These are phyloP conservation scores for Creontiades dilutus DNA, from an alignment of 2,888 invertebrate species.

Conservation along the genomic window DNA sequence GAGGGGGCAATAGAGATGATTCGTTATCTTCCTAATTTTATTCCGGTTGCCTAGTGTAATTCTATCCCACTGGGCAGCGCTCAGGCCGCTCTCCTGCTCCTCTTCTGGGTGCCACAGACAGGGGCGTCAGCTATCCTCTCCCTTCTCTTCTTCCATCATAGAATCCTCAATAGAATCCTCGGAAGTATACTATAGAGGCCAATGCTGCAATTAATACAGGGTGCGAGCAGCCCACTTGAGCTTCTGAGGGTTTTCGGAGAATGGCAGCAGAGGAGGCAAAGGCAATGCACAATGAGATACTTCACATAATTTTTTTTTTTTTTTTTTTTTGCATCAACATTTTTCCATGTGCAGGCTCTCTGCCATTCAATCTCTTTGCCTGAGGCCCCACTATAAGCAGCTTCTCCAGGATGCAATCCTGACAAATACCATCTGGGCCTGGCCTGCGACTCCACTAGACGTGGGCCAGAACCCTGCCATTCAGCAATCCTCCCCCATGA, in stretches of 20 bases:
- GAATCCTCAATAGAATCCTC: too few species aligned
- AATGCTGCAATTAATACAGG: neutral
- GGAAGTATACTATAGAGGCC: too few species aligned
- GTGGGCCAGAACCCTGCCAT: too few species aligned
- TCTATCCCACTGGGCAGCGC: too few species aligned
- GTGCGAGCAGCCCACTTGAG: neutral
- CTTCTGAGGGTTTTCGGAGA: neutral
- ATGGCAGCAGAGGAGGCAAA: neutral
- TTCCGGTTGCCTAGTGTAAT: too few species aligned
- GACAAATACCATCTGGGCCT: neutral
- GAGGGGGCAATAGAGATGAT: too few species aligned
- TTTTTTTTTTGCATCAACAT: neutral
- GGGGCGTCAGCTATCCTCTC: too few species aligned
- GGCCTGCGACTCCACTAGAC: neutral
- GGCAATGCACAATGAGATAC: neutral
- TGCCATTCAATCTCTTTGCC: neutral
- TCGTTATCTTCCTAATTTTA: too few species aligned
- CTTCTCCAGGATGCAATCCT: neutral
- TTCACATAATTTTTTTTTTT: neutral
- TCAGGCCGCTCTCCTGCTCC: too few species aligned
- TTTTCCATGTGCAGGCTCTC: neutral
- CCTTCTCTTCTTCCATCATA: too few species aligned
- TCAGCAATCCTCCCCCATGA: too few species aligned
- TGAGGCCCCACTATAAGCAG: neutral
- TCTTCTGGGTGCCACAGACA: too few species aligned